Evolutionary conservation across 2,113 vertebrate species (phyloP).

Genomic region (Suncus etruscus): DNA sequence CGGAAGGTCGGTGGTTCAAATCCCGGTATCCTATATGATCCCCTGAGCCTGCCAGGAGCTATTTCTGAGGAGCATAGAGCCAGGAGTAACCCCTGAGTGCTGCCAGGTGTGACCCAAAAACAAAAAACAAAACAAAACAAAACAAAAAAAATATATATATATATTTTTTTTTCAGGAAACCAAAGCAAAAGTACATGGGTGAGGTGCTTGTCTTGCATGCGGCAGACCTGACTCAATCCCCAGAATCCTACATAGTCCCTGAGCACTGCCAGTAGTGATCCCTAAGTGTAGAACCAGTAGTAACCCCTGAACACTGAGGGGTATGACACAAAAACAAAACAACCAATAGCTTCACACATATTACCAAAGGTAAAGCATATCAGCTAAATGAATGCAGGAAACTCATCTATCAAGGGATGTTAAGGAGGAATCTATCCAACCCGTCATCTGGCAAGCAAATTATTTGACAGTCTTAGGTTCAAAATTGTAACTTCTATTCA

Average conservation of each 20-base stretch:
- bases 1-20: too few relatives aligned
- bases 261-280: too few relatives aligned
- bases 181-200: neutral
- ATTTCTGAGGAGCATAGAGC: too few relatives aligned
- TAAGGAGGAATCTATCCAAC: slow-evolving; percentile 10
- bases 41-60: too few relatives aligned
- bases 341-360: neutral
- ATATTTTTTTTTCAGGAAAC: neutral
- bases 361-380: neutral
- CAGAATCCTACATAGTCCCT: neutral
- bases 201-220: neutral
- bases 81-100: too few relatives aligned
- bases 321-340: neutral
- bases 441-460: neutral
- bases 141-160: too few relatives aligned
- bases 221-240: neutral
- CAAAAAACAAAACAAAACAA: too few relatives aligned
- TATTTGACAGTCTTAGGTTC: neutral
- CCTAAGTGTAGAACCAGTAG: too few relatives aligned
- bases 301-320: too few relatives aligned
- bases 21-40: too few relatives aligned
- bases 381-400: slow-evolving; percentile 25
- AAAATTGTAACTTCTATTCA: slow-evolving; percentile 23
- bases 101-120: too few relatives aligned
- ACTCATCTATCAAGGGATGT: neutral